These are phyloP conservation scores for Clinocottus analis DNA, from an alignment of 2,113 vertebrate genomes.

Conservation along the genomic window DNA sequence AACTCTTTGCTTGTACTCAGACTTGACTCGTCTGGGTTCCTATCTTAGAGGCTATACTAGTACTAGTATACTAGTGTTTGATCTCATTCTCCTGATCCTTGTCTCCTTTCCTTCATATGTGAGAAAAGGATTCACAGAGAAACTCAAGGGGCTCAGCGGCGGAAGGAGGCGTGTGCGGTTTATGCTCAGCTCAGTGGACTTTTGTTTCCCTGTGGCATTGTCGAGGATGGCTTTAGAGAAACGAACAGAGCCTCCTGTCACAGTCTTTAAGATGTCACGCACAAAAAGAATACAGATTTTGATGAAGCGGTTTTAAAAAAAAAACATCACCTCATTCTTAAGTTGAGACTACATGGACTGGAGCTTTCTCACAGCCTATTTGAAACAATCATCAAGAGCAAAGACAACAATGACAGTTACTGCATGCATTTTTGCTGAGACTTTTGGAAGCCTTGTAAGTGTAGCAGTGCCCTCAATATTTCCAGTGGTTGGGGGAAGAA, in stretches of 20 bases:
- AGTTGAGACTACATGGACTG: neutral
- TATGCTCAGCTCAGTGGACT: conserved; percentile 20
- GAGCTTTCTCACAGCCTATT: neutral
- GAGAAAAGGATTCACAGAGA: neutral
- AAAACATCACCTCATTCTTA: neutral
- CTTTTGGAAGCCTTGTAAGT: neutral
- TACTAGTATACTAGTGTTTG: conserved; percentile 10
- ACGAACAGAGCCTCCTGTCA: neutral
- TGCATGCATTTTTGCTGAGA: neutral
- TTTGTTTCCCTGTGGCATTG: conserved; percentile 12
- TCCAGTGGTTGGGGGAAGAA: neutral
- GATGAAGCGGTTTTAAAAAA: neutral
- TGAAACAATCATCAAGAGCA: neutral
- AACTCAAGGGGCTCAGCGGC: neutral
- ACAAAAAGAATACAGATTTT: neutral
- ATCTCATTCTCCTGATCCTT: conserved; percentile 5
- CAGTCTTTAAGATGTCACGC: neutral
- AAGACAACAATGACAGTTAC: neutral
- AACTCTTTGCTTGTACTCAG: neutral
- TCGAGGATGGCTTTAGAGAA: neutral
- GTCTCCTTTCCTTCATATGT: conserved; percentile 14
- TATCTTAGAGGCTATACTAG: neutral
- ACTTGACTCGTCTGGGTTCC: neutral
- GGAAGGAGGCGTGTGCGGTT: neutral
- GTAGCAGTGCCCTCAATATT: neutral